Percentiles rank a stretch among this genome's conserved stretches.
Evolutionary conservation across 2,113 vertebrate genomes (phyloP).

Genomic region (Hydrochoerus hydrochaeris): DNA sequence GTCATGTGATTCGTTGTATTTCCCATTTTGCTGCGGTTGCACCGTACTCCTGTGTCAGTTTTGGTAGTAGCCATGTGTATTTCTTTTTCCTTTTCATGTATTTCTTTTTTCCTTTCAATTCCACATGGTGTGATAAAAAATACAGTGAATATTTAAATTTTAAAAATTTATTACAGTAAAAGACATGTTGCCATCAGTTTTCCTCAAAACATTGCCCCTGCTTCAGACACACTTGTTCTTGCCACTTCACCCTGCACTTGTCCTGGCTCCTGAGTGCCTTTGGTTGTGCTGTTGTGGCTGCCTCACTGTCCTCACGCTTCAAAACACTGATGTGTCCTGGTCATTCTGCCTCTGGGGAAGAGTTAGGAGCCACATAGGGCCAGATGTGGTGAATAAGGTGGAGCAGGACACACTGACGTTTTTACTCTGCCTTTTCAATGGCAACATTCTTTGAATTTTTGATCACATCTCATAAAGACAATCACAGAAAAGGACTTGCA

Average conservation of each 20-base stretch:
- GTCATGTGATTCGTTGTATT: background rate
- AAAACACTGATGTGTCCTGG: background rate
- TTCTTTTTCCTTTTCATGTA: background rate
- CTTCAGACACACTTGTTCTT: background rate
- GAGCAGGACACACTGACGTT: background rate
- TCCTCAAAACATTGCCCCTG: background rate
- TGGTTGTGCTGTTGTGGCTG: background rate
- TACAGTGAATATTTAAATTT: background rate
- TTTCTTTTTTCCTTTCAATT: conserved; percentile 35
- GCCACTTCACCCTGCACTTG: too few species aligned
- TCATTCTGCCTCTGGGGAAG: background rate
- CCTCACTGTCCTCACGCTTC: background rate
- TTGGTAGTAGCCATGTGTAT: background rate
- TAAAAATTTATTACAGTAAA: background rate
- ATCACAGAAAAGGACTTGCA: background rate
- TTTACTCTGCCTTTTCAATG: background rate
- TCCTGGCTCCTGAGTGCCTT: background rate
- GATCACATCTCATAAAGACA: background rate
- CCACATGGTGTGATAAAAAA: background rate
- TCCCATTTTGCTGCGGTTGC: background rate
- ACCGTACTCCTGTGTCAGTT: background rate
- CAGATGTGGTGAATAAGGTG: background rate
- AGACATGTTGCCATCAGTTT: background rate
- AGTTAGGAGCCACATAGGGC: background rate
- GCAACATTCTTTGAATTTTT: background rate